phyloP scores from a whole-genome alignment of 2,797 vertebrate genomes.

The Brachyalestes nurse region DNA sequence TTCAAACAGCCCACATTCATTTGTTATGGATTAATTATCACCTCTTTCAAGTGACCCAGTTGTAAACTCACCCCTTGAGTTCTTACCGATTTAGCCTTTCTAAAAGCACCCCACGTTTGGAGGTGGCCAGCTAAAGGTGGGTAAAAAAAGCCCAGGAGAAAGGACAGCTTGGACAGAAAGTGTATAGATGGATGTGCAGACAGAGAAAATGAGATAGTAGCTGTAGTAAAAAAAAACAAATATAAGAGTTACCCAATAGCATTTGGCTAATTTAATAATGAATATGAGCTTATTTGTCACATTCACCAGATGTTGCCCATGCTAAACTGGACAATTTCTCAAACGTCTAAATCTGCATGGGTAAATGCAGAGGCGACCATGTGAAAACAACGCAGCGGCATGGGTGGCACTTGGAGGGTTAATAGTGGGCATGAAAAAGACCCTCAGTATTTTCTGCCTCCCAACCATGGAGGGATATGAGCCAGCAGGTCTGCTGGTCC shows the following conservation, averaged over 20 bases:
- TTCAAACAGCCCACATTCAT: conserved; percentile 40
- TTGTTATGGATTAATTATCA: conserved; percentile 47
- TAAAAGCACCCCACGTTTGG: conserved; percentile 45
- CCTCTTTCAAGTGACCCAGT: conserved; percentile 47
- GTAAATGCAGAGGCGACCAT: background rate
- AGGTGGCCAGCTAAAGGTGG: conserved; percentile 37
- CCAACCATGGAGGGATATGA: conserved; percentile 52
- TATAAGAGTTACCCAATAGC: background rate
- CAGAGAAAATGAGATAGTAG: conserved; percentile 1
- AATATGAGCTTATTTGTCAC: background rate
- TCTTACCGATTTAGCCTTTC: conserved; percentile 55
- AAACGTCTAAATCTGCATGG: background rate
- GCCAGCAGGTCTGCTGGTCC: conserved; percentile 36
- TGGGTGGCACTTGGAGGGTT: background rate
- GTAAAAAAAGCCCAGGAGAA: conserved; percentile 50
- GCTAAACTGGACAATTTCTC: background rate
- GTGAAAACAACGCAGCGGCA: background rate
- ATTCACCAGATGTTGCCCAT: background rate
- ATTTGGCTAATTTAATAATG: background rate
- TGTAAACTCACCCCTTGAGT: conserved; percentile 50
- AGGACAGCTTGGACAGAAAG: conserved; percentile 55
- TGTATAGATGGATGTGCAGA: conserved; percentile 37
- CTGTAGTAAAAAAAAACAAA: conserved; percentile 1
- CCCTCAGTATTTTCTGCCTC: conserved; percentile 53
- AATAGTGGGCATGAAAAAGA: conserved; percentile 1